Conservation (phyloP, 2,113 vertebrate species). For the Centropristis striata region DNA sequence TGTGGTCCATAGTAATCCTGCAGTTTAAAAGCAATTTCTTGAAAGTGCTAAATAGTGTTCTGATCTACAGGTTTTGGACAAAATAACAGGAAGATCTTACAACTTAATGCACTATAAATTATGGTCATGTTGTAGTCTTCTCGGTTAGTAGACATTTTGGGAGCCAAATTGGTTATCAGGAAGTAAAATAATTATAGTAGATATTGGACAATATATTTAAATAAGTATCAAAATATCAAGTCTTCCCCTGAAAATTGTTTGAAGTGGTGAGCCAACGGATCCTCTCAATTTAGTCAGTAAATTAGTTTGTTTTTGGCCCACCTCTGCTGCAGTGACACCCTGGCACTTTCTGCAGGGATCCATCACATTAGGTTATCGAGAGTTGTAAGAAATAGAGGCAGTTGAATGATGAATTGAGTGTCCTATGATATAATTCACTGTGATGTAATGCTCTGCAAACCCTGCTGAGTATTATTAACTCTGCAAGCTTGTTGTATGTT, state of each 20-base stretch:
- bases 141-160: too few relatives aligned
- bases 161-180: not conserved
- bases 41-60: slow-evolving; percentile 15
- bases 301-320: not conserved
- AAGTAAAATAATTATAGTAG: not conserved
- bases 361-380: too few relatives aligned
- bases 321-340: not conserved
- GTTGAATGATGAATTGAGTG: not conserved
- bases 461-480: not conserved
- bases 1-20: slow-evolving; percentile 14
- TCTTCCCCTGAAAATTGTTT: too few relatives aligned
- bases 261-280: too few relatives aligned
- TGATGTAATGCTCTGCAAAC: not conserved
- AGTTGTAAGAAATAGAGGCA: not conserved
- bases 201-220: too few relatives aligned
- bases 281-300: too few relatives aligned
- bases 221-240: too few relatives aligned
- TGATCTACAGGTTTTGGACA: not conserved
- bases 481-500: not conserved
- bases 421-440: too few relatives aligned
- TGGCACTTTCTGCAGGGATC: too few relatives aligned
- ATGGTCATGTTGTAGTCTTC: too few relatives aligned
- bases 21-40: slow-evolving; percentile 17
- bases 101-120: not conserved
- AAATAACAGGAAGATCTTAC: slow-evolving; percentile 19